A percentile compares a stretch with the other conserved stretches of the same genome.
These are phyloP conservation scores for Chlorodrepanis virens DNA, from an alignment of 2,113 vertebrate genomes.

Conservation along the genomic window DNA sequence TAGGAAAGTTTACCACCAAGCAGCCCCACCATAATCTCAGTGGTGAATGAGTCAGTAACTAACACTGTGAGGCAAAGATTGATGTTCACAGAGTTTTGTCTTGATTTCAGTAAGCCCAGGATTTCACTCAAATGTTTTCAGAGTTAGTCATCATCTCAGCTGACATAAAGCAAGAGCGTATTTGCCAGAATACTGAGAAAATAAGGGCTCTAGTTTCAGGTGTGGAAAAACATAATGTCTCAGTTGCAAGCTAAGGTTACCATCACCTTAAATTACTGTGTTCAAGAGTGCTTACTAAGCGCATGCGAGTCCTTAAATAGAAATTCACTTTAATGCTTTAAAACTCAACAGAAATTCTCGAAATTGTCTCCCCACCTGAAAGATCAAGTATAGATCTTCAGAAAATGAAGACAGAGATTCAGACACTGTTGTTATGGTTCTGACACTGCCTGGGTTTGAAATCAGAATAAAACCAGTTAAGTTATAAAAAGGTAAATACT, in stretches of 20 bases:
- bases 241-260: not conserved
- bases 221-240: not conserved
- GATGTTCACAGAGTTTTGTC: not conserved
- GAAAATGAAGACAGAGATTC: not conserved
- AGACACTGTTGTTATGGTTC: not conserved
- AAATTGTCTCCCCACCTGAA: not conserved
- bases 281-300: not conserved
- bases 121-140: constrained; percentile 13
- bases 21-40: not conserved
- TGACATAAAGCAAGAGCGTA: not conserved
- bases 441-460: not conserved
- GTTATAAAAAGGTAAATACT: not conserved
- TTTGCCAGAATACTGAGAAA: not conserved
- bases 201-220: not conserved
- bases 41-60: not conserved
- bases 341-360: not conserved
- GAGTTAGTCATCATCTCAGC: constrained; percentile 31
- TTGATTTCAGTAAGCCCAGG: not conserved
- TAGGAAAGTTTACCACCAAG: constrained; percentile 19
- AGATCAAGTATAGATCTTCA: not conserved
- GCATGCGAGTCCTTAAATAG: not conserved
- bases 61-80: not conserved
- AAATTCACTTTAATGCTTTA: not conserved
- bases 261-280: not conserved
- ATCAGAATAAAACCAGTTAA: not conserved